Evolutionary conservation across 2,113 vertebrate species (phyloP).

Genomic region (Bothrops jararaca): DNA sequence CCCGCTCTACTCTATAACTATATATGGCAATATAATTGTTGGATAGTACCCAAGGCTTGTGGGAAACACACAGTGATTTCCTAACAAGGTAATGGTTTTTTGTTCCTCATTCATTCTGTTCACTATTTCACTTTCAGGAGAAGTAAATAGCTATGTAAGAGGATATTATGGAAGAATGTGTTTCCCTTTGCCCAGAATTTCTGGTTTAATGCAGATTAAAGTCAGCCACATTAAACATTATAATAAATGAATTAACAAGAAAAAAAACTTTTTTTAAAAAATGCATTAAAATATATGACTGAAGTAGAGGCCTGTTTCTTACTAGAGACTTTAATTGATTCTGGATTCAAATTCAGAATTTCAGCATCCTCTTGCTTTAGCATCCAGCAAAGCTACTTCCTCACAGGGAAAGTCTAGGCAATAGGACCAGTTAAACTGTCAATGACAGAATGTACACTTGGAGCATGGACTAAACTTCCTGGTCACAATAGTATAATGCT

Average conservation of each 20-base stretch:
- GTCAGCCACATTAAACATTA: background rate
- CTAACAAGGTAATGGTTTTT: background rate
- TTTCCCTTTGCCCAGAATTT: background rate
- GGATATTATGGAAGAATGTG: background rate
- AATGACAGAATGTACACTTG: background rate
- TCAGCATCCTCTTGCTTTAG: background rate
- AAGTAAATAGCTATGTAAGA: background rate
- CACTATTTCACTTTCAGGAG: background rate
- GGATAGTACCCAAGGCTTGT: background rate
- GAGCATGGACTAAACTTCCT: background rate
- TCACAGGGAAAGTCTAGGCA: background rate
- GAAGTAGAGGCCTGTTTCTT: background rate
- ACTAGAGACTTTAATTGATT: background rate
- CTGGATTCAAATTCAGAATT: background rate
- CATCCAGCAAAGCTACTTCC: background rate
- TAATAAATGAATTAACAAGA: background rate
- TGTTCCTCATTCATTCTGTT: background rate
- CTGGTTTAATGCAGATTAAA: background rate
- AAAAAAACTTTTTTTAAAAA: background rate
- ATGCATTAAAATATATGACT: background rate
- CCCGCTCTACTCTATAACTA: background rate
- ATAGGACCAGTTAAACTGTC: background rate
- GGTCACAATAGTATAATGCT: background rate
- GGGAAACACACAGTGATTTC: background rate
- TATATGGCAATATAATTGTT: background rate